Percentiles rank a stretch among this genome's conserved stretches.
phyloP scores from a whole-genome alignment of 2,113 vertebrate genomes.

The Rousettus leschenaultii region DNA sequence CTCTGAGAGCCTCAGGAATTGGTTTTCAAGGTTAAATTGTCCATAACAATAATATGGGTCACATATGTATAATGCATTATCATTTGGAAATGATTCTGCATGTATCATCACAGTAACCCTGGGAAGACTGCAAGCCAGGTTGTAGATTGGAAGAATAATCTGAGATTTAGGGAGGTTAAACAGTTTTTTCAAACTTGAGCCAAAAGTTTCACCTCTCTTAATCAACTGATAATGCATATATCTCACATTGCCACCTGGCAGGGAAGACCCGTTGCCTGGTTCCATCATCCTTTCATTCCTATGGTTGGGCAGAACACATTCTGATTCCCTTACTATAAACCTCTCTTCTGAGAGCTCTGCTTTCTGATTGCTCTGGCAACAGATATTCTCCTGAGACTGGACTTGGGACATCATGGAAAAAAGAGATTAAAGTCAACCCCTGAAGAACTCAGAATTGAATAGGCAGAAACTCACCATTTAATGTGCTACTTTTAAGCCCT shows the following conservation, averaged over 20 bases:
- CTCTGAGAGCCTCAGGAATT: neutral
- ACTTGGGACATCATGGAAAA: no score
- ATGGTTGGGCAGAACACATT: neutral
- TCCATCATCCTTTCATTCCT: neutral
- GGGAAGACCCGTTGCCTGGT: neutral
- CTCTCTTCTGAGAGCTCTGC: no score
- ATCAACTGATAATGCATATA: neutral
- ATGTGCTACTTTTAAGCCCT: neutral
- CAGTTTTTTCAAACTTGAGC: neutral
- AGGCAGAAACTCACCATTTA: no score
- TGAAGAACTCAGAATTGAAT: no score
- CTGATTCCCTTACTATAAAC: neutral
- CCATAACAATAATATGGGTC: neutral
- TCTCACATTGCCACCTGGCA: no score
- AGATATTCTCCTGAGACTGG: no score
- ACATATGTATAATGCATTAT: no score
- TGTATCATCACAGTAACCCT: no score
- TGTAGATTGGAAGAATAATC: neutral
- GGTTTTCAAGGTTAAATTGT: neutral
- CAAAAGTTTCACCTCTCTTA: neutral
- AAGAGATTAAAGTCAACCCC: no score
- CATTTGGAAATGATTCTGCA: neutral
- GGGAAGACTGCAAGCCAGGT: neutral
- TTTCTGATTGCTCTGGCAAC: no score
- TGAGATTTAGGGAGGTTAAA: neutral